A percentile compares a stretch with the other conserved stretches of the same genome.
Evolutionary conservation across 2,797 vertebrate species (phyloP).

Genomic region (Coregonus ussuriensis): DNA sequence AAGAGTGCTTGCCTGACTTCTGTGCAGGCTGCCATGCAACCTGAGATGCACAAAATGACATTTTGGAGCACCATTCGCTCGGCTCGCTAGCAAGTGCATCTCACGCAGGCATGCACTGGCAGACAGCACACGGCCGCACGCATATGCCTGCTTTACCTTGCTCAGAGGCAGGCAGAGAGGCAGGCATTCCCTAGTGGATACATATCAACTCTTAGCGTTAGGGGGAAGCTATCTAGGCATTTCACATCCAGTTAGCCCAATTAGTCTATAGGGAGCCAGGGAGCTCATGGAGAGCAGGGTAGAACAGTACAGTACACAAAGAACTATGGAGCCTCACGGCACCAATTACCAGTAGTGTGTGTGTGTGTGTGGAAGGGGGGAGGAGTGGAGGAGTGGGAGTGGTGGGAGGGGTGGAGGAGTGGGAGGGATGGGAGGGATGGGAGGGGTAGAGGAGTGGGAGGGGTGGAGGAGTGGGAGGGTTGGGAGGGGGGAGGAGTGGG

Average conservation of each 20-base stretch:
- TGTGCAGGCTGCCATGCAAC: slow-evolving; percentile 52
- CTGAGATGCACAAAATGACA: slow-evolving; percentile 47
- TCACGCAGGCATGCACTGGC: background rate
- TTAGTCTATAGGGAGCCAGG: slow-evolving; percentile 48
- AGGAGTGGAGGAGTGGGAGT: background rate
- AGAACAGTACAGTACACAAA: slow-evolving; percentile 18
- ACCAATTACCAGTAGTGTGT: background rate
- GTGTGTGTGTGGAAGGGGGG: background rate
- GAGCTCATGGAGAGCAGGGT: slow-evolving; percentile 22
- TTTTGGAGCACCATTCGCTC: slow-evolving; percentile 47
- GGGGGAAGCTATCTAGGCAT: slow-evolving; percentile 47
- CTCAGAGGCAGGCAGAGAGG: background rate
- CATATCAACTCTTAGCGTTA: slow-evolving; percentile 52
- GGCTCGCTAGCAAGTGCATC: slow-evolving; percentile 15
- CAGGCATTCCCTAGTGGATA: slow-evolving; percentile 35
- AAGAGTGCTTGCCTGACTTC: slow-evolving; percentile 5
- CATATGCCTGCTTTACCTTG: background rate
- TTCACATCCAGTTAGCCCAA: slow-evolving; percentile 54
- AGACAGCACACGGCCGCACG: background rate
- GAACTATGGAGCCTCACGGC: slow-evolving; percentile 20
- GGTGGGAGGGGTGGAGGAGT: background rate
- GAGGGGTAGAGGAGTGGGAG: too few species aligned
- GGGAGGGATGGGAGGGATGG: background rate
- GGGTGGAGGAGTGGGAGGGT: too few species aligned
- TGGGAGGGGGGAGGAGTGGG: too few species aligned